phyloP scores from a whole-genome alignment of 1,140 invertebrate genomes.

The Frieseomelitta varia region DNA sequence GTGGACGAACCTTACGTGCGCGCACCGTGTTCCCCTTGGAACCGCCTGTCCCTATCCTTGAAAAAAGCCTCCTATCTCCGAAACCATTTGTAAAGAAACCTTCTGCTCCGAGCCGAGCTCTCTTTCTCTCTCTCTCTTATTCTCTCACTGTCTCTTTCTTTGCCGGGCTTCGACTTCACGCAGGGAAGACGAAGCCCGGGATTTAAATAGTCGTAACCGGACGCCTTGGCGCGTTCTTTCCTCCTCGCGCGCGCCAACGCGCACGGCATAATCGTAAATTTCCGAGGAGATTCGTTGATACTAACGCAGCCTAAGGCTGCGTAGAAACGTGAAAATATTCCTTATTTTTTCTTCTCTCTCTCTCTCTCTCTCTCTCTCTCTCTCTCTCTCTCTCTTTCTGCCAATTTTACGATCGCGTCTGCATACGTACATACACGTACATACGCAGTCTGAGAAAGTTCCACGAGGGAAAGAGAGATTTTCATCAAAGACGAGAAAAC shows the following conservation, averaged over 20 bases:
- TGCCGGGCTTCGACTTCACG: no score
- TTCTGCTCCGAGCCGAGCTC: neutral
- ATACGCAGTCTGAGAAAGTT: no score
- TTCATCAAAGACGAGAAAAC: no score
- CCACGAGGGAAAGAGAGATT: no score
- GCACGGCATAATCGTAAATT: neutral
- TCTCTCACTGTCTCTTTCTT: no score
- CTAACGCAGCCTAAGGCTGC: neutral
- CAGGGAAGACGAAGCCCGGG: neutral
- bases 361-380: no score
- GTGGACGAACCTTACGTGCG: conserved; percentile 36
- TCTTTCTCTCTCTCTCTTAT: neutral
- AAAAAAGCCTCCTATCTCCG: conserved; percentile 28
- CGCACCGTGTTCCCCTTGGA: conserved; percentile 2
- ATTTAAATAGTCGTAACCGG: neutral
- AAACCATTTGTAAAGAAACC: conserved; percentile 11
- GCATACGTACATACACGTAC: no score
- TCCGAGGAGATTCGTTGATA: neutral
- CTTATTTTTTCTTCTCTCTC: neutral
- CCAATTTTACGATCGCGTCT: neutral
- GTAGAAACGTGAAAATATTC: neutral
- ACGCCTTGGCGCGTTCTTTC: neutral
- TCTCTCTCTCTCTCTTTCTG: neutral
- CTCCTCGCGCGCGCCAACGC: no score
- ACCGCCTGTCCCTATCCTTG: neutral